Evolutionary conservation across 2,113 vertebrate species (phyloP).

Genomic region (Papio anubis): DNA sequence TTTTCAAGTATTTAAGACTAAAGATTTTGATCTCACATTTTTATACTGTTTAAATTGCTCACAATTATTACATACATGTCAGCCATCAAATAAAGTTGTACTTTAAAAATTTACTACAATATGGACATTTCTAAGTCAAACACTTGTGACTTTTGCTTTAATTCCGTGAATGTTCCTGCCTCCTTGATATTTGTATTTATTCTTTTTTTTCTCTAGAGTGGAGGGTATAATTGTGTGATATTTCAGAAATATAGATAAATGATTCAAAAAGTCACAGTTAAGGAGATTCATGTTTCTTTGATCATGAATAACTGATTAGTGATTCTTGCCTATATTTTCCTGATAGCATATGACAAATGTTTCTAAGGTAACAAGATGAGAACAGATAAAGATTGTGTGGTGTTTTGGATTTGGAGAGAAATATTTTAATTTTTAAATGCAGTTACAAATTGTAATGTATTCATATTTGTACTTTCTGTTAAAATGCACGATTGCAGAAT

Average conservation of each 20-base stretch:
- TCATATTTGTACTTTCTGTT: conserved; percentile 72
- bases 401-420: conserved; percentile 59
- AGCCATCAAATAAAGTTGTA: conserved; percentile 50
- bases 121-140: conserved; percentile 53
- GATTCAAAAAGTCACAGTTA: conserved; percentile 49
- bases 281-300: conserved; percentile 45
- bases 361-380: conserved; percentile 56
- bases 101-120: conserved; percentile 39
- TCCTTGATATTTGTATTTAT: conserved; percentile 57
- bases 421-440: conserved; percentile 69
- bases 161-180: conserved; percentile 72
- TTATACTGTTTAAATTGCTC: conserved; percentile 67
- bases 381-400: conserved; percentile 54
- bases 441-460: conserved; percentile 60
- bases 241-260: conserved; percentile 74
- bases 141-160: conserved; percentile 62
- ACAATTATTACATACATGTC: conserved; percentile 58
- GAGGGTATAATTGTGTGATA: conserved; percentile 31
- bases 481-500: conserved; percentile 65
- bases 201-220: conserved; percentile 56
- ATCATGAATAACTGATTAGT: conserved; percentile 27
- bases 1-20: conserved; percentile 56
- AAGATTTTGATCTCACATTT: conserved; percentile 68
- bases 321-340: conserved; percentile 65
- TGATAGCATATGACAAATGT: conserved; percentile 47